Base-by-base conservation (phyloP, 2,888 invertebrate species). In the Philereme transversata region DNA sequence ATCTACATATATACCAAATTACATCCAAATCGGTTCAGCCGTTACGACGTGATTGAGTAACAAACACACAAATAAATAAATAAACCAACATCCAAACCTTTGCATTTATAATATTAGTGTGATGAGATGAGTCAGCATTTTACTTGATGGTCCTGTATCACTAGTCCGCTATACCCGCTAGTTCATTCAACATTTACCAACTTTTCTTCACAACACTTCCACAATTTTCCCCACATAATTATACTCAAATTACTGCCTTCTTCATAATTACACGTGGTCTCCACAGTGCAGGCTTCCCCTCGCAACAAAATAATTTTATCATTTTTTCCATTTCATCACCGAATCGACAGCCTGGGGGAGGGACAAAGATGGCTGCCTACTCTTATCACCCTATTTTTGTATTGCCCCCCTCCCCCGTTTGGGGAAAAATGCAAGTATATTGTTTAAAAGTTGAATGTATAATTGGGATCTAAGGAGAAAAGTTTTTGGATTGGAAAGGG, bases 371-470 rank as follows among this genome's bases (percentile, higher is more conserved):
- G 90, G 90, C 89, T 74, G 72, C 79, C 51, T 71, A 59, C 86
- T 87, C 84, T 87, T 88, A 80, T 79, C 87, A 82, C 90, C 90
- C 90, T 82, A 89, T 88, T 89, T 90, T 89, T 88, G 81, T 79
- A 77, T 85, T 84, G 74, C 87, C 83, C 75, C 62, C 62, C 62
- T 68, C 66, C 57, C 71, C 78, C 76, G 72, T 71, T 73, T 59
- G 55, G 59, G 62, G 55, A 54, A 59, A 54, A 59, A 59, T 60
- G 60, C 60, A 60, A 53, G 59, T 45, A 53, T 33, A 33, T n/a
- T 33, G 41, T 54, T 10, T 38, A 51, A 36, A 55, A 51, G 47
- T 45, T 9, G 51, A 51, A 62, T 62, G 57, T 58, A 48, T 58
- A 62, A 62, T 62, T 58, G 58, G 58, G 58, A 55, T 48, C 53